phyloP scores from a whole-genome alignment of 2,113 vertebrate genomes.

The Gorsachius goisagi region DNA sequence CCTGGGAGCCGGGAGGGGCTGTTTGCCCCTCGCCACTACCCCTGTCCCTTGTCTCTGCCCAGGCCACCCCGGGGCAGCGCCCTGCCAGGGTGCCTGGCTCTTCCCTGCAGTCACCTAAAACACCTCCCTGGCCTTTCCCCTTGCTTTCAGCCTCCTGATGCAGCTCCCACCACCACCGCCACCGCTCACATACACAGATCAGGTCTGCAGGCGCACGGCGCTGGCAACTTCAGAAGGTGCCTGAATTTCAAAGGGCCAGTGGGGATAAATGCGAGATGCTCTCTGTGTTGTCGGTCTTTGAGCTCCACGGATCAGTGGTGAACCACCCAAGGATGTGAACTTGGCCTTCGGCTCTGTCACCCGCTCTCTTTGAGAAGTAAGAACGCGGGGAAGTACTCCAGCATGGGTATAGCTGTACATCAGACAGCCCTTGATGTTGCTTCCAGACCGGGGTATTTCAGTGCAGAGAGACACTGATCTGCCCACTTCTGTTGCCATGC shows the following conservation, averaged over 20 bases:
- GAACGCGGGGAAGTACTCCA: background rate
- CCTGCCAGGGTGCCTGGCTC: fast-evolving
- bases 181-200: background rate
- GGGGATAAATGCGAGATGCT: background rate
- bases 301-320: background rate
- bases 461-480: background rate
- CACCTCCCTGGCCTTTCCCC: background rate
- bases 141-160: background rate
- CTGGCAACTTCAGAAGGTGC: background rate
- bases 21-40: background rate
- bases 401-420: background rate
- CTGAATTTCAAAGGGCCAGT: background rate
- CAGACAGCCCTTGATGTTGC: background rate
- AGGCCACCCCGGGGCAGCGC: background rate
- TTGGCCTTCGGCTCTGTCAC: background rate
- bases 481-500: background rate
- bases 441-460: background rate
- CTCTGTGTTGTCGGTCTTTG: background rate
- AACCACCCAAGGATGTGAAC: background rate
- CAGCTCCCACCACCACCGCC: background rate
- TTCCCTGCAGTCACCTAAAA: background rate
- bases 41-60: background rate
- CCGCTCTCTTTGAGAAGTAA: background rate
- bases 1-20: background rate
- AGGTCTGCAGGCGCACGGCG: fast-evolving